Conservation (phyloP, 1,140 invertebrate species). For the Papilio dardanus region DNA sequence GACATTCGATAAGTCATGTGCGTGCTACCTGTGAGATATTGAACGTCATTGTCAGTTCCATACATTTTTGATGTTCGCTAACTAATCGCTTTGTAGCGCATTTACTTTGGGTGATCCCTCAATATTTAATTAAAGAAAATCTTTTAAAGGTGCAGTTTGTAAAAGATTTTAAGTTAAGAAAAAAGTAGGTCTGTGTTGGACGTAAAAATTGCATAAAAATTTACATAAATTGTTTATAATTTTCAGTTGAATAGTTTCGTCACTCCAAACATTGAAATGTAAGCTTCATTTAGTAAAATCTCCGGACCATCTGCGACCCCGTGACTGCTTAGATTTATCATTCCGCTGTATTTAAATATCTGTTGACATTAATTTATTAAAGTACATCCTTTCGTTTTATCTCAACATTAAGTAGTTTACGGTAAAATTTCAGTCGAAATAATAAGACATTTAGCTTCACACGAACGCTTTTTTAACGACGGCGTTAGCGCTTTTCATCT, state of each 20-base stretch:
- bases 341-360: slow-evolving; percentile 50
- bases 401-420: neutral
- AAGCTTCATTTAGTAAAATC: slow-evolving; percentile 74
- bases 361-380: slow-evolving; percentile 38
- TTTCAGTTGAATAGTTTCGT: slow-evolving; percentile 37
- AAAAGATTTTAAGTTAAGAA: neutral
- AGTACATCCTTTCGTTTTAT: slow-evolving; percentile 26
- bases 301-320: slow-evolving; percentile 68
- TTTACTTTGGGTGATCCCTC: no score
- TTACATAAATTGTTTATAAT: slow-evolving; percentile 8
- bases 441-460: no score
- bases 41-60: no score
- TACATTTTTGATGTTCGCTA: no score
- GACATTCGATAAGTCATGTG: no score
- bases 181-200: no score
- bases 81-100: no score
- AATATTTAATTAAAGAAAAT: no score
- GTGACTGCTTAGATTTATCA: slow-evolving; percentile 68
- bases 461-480: no score
- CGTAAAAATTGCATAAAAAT: neutral
- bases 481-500: no score
- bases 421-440: neutral
- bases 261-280: slow-evolving; percentile 52
- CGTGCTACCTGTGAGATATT: no score
- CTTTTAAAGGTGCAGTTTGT: neutral